Percentiles rank a stretch among this genome's conserved stretches.
These are phyloP conservation scores for Lagopus leucura DNA, from an alignment of 2,113 vertebrate species.

Conservation along the genomic window DNA sequence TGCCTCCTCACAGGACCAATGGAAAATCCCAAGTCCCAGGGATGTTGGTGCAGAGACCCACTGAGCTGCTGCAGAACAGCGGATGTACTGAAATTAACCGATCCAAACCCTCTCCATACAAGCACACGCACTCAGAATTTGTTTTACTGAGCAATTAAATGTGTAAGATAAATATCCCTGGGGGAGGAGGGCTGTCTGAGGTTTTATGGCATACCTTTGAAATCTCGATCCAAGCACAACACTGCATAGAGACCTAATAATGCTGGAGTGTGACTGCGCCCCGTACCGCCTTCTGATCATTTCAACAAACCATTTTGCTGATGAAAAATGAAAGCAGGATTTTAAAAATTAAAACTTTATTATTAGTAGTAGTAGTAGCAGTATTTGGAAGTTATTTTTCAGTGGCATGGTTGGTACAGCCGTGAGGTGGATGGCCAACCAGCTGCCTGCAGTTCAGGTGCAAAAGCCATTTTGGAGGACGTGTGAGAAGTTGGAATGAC, in stretches of 20 bases:
- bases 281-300: not conserved
- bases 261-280: not conserved
- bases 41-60: not conserved
- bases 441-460: not conserved
- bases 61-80: conserved; percentile 49
- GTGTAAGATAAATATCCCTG: conserved; percentile 64
- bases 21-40: not conserved
- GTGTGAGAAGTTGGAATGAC: not conserved
- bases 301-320: not conserved
- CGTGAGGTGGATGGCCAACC: not conserved
- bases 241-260: not conserved
- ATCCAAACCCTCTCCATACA: conserved; percentile 43
- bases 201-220: conserved; percentile 56
- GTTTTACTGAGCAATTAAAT: conserved; percentile 65
- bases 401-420: not conserved
- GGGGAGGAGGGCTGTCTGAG: conserved; percentile 55
- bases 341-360: not conserved
- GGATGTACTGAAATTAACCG: conserved; percentile 27
- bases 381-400: not conserved
- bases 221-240: conserved; percentile 68
- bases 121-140: conserved; percentile 44
- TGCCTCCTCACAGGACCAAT: too few species aligned
- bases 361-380: too few species aligned
- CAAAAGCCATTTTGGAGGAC: not conserved
- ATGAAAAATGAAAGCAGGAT: not conserved